Conservation (phyloP, 2,888 invertebrate genomes). For the Ischnus inquisitorius region DNA sequence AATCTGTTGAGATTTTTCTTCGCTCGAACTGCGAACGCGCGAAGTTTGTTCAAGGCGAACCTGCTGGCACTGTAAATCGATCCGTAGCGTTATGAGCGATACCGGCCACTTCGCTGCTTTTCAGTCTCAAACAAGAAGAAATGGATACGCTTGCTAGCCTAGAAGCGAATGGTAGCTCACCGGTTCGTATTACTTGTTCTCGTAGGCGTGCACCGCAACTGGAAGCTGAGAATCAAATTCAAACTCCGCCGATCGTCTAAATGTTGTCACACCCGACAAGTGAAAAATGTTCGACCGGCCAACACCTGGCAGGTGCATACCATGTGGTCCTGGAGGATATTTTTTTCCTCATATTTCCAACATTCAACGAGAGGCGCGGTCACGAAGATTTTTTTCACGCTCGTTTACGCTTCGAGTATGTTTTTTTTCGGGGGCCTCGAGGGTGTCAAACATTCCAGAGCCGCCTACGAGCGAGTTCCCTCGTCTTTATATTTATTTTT, state of each 20-base stretch:
- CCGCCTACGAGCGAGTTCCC: constrained; percentile 22
- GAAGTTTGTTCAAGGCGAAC: constrained; percentile 68
- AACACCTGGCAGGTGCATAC: constrained; percentile 36
- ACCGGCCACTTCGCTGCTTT: constrained; percentile 29
- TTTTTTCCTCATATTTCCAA: constrained; percentile 4
- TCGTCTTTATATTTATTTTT: constrained; percentile 37
- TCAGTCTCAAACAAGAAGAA: constrained; percentile 66
- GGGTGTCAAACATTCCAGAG: constrained; percentile 56
- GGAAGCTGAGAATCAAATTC: constrained; percentile 39
- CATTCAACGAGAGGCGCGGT: background rate
- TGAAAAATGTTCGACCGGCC: constrained; percentile 25
- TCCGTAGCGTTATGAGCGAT: constrained; percentile 52
- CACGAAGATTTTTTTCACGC: constrained; percentile 20
- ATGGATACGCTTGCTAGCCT: constrained; percentile 63
- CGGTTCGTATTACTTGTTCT: constrained; percentile 55
- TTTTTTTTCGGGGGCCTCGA: constrained; percentile 8
- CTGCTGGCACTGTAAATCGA: constrained; percentile 68
- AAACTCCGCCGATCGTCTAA: background rate
- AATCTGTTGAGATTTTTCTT: constrained; percentile 26
- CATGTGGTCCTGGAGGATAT: constrained; percentile 11
- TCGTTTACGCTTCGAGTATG: constrained; percentile 33
- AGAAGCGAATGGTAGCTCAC: constrained; percentile 27
- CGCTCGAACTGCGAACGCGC: constrained; percentile 5
- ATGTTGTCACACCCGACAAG: constrained; percentile 29
- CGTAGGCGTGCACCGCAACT: constrained; percentile 66